Evolutionary conservation across 23 tunicate species (phyloP), one percentile per base, ranked within the genome.

Genomic region (Oikopleura vanhoeffeni): DNA sequence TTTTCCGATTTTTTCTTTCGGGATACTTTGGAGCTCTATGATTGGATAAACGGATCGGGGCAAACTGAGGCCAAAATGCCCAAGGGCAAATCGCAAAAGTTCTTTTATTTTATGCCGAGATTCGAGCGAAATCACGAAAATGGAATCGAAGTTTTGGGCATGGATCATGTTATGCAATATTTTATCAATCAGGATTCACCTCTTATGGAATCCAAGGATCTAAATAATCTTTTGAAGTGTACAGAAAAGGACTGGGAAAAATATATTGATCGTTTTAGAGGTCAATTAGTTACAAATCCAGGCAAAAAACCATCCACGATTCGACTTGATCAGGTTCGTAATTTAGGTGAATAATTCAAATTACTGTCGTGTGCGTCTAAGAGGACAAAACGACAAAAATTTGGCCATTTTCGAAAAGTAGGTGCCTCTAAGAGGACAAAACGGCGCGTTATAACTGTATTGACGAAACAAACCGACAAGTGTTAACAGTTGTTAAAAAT

Each of bases 281-380:
- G 99, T 0, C 86, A 86, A 90, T 88, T 95, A 39, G 99, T 95
- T n/a, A 95, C 96, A 34, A 71, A 85, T 49, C 99, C 99, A 8
- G 99, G 99, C 0, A 89, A 88, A 83, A 87, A 85, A 40, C 99
- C 99, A 41, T 88, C 96, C 57, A 90, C 91, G 0, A 79, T 95
- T 39, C 85, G 99, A 34, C 88, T 95, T 0, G 99, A 95, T 38
- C 92, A n/a, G n/a, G n/a, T n/a, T n/a, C n/a, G n/a, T n/a, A n/a
- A 92, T 64, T 76, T 92, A 40, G 97, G 89, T 84, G 87, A 92
- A 13, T 92, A 92, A 83, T 76, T 87, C 41, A 86, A 90, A 13
- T 76, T 39, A 39, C 89, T 92, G 1, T 87, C 86, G 38, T 90
- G 89, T 35, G 67, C n/a, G n/a, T n/a, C n/a, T n/a, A n/a, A n/a